Conservation (phyloP, 2,888 invertebrate genomes). For the Isoperla grammatica region DNA sequence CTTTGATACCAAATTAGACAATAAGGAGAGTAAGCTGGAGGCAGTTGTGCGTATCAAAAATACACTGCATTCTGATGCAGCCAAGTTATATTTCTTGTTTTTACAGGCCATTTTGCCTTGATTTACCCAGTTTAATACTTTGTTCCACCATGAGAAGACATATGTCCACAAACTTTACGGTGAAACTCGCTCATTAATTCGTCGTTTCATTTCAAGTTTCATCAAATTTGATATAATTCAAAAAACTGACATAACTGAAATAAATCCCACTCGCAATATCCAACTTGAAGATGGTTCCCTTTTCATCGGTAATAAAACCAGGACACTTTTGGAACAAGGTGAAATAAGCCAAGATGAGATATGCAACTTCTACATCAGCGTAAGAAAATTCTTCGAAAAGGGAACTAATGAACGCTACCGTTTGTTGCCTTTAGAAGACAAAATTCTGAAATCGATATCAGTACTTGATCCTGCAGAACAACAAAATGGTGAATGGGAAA, state of each 20-base stretch:
- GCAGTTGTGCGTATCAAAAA: background rate
- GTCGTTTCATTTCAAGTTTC: background rate
- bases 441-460: background rate
- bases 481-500: background rate
- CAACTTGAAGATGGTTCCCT: background rate
- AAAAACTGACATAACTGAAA: background rate
- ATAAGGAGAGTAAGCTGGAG: background rate
- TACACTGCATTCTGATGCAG: background rate
- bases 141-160: background rate
- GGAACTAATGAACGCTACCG: slow-evolving; percentile 1
- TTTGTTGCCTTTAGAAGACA: slow-evolving; percentile 1
- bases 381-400: background rate
- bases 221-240: background rate
- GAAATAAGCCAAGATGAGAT: background rate
- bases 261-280: background rate
- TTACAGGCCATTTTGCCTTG: background rate
- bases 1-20: background rate
- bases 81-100: slow-evolving; percentile 2
- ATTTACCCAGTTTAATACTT: background rate
- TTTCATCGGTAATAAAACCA: slow-evolving; percentile 1
- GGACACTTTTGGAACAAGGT: background rate
- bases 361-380: background rate
- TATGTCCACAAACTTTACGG: slow-evolving; percentile 3
- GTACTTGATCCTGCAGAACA: background rate
- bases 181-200: background rate